Base-by-base conservation (phyloP, 1,140 invertebrate genomes). In the Triops longicaudatus region DNA sequence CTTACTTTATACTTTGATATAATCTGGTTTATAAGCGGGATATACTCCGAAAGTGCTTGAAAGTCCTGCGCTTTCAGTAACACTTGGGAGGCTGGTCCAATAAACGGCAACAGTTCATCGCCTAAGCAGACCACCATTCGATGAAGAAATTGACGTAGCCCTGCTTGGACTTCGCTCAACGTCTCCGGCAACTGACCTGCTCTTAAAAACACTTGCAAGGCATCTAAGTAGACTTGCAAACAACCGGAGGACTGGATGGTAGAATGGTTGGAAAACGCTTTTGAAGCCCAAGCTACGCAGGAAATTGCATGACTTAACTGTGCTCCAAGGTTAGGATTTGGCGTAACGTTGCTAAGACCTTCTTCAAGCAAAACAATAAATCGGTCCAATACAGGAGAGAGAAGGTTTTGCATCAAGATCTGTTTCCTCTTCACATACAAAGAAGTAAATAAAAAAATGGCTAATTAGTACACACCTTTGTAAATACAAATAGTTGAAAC, bases 121-220 rank as follows among this genome's bases (percentile, higher is more conserved):
- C 88, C 88, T 73, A 89, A 79, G 81, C 88, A 89, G 26, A 89
- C 87, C 9, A 89, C 86, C 84, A 89, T 86, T 26, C 88, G 83
- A 80, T 89, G 88, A 73, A 89, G 81, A 80, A 86, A 87, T 81
- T 89, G 87, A 5, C 88, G 81, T 17, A 89, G 83, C 26, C 86
- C 83, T 63, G 42, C 76, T 22, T 79, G 76, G 14, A 79, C 43
- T 77, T 78, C 79, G 14, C 72, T 17, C 14, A 79, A 71, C 14
- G 75, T 79, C 26, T 73, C 71, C 27, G 80, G 78, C 26, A 79
- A 78, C 79, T 86, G 83, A 27, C 89, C 80, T 26, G 84, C 83
- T 63, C 82, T 81, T 6, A 88, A 82, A 81, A 89, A 89, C 27
- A 88, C 82, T 73, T 85, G 81, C 72, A 88, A 80, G 17, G 86